These are phyloP conservation scores for Invenusta paracnida DNA, from an alignment of 2,888 invertebrate genomes.

Conservation along the genomic window DNA sequence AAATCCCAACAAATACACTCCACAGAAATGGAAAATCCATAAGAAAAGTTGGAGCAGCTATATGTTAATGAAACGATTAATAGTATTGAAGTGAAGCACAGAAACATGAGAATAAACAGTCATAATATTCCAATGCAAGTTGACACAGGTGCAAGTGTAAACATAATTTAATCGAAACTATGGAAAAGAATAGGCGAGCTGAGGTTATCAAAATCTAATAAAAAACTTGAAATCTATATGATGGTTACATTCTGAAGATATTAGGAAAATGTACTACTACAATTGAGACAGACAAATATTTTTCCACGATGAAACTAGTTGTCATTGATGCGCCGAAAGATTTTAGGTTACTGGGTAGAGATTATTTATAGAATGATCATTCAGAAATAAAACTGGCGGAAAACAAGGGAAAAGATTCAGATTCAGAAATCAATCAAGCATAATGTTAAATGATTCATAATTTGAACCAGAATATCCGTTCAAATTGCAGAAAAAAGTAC, in stretches of 20 bases:
- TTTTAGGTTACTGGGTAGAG: not conserved
- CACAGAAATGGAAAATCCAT: slow-evolving; percentile 13
- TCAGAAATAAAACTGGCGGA: not conserved
- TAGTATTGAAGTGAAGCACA: not conserved
- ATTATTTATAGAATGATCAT: not conserved
- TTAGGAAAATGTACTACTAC: not conserved
- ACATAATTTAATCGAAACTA: not conserved
- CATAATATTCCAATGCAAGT: not conserved
- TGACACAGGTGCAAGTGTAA: slow-evolving; percentile 23
- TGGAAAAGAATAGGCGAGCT: not conserved
- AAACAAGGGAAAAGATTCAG: not conserved
- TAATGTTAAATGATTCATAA: too few relatives aligned
- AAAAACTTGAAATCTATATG: not conserved
- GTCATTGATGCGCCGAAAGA: not conserved
- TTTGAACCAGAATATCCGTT: too few relatives aligned
- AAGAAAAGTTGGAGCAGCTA: slow-evolving; percentile 4
- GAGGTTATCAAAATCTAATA: not conserved
- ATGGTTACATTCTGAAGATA: not conserved
- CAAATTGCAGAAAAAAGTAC: too few relatives aligned
- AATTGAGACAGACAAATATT: slow-evolving; percentile 9
- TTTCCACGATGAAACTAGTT: not conserved
- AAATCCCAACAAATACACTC: slow-evolving; percentile 20
- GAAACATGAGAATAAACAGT: not conserved
- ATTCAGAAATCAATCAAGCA: not conserved
- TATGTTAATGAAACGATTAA: slow-evolving; percentile 26